Conservation (phyloP, 2,113 vertebrate species). For the Odocoileus virginianus region DNA sequence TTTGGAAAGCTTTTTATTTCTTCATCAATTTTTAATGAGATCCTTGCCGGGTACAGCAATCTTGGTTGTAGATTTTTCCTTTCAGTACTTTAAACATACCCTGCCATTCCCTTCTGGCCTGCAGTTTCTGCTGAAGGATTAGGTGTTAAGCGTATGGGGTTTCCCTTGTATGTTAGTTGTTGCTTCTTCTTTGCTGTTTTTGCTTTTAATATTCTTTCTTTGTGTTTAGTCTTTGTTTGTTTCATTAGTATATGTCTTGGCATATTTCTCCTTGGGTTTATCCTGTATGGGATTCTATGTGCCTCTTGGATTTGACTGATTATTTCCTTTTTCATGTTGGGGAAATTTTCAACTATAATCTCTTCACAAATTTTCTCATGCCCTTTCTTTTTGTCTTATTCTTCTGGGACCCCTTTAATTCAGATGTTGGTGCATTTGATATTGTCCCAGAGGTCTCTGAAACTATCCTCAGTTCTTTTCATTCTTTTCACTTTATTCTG, state of each 20-base stretch:
- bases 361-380: neutral
- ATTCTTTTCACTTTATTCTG: neutral
- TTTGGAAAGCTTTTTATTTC: neutral
- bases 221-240: neutral
- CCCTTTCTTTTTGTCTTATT: neutral
- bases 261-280: neutral
- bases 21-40: neutral
- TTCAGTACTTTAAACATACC: neutral
- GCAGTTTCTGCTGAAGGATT: neutral
- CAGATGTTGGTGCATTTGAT: neutral
- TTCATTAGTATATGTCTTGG: neutral
- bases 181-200: neutral
- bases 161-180: neutral
- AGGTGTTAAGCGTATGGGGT: neutral
- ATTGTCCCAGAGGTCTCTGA: neutral
- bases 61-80: neutral
- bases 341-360: neutral
- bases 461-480: neutral
- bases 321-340: neutral
- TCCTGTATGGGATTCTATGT: neutral
- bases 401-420: neutral
- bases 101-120: neutral
- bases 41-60: accelerated
- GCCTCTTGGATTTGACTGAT: neutral
- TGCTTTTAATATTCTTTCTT: neutral